Evolutionary conservation across 2,113 vertebrate genomes (phyloP).

Genomic region (Otus sunia): DNA sequence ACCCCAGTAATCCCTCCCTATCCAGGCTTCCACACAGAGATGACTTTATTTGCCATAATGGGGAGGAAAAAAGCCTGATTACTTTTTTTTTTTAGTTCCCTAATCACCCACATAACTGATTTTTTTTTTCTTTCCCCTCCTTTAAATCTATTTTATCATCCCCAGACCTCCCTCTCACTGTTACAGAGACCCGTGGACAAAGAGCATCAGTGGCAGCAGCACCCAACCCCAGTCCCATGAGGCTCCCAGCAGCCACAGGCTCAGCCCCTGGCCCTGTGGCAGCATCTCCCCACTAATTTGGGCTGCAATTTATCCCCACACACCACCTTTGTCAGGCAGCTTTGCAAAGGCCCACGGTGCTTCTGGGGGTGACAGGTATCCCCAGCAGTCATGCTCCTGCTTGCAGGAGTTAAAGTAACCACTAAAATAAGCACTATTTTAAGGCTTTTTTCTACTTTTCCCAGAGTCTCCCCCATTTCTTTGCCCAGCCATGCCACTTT

Average conservation of each 20-base stretch:
- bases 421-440: neutral
- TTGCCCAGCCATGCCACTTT: neutral
- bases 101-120: neutral
- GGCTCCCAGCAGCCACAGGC: neutral
- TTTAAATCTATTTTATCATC: neutral
- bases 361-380: neutral
- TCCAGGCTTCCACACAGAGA: neutral
- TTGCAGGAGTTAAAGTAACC: neutral
- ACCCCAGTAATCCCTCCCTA: constrained; percentile 9
- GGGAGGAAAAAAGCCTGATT: neutral
- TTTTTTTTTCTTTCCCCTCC: accelerated
- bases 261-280: neutral
- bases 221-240: accelerated
- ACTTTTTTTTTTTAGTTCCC: neutral
- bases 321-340: neutral
- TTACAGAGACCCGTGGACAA: neutral
- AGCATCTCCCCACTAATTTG: neutral
- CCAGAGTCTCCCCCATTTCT: neutral
- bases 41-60: neutral
- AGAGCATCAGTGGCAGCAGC: neutral
- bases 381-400: neutral
- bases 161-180: neutral
- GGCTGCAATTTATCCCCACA: accelerated
- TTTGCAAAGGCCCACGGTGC: neutral
- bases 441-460: neutral